These are phyloP conservation scores for Macrosiphum euphorbiae DNA, from an alignment of 2,888 invertebrate species.

Conservation along the genomic window DNA sequence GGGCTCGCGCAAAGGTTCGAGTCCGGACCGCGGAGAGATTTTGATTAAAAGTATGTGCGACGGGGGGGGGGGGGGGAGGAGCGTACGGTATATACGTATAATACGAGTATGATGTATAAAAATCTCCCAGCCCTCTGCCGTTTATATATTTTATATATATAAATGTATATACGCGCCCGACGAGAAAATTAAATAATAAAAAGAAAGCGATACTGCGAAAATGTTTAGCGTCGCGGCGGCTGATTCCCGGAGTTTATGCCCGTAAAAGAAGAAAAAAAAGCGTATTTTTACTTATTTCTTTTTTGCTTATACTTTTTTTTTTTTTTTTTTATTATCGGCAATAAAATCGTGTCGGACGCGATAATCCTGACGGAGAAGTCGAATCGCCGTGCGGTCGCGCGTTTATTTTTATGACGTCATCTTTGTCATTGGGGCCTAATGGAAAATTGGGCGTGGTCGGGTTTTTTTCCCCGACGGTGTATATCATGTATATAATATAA, in stretches of 20 bases:
- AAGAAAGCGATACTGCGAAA: slow-evolving; percentile 44
- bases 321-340: slow-evolving; percentile 50
- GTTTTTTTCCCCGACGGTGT: slow-evolving; percentile 31
- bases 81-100: neutral
- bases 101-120: slow-evolving; percentile 28
- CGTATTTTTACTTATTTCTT: slow-evolving; percentile 4
- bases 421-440: slow-evolving; percentile 63
- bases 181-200: slow-evolving; percentile 61
- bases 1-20: neutral
- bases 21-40: neutral
- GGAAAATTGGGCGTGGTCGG: slow-evolving; percentile 61
- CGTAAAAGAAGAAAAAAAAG: slow-evolving; percentile 26
- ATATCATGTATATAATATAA: slow-evolving; percentile 24
- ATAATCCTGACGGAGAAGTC: slow-evolving; percentile 25
- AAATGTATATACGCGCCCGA: neutral
- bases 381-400: slow-evolving; percentile 58
- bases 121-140: neutral
- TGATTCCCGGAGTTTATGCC: slow-evolving; percentile 32
- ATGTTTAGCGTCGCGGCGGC: slow-evolving; percentile 14
- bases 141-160: slow-evolving; percentile 25
- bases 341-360: slow-evolving; percentile 55
- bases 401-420: slow-evolving; percentile 63
- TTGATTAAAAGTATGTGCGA: slow-evolving; percentile 53
- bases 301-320: neutral
- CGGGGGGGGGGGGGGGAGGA: neutral